phyloP scores from a whole-genome alignment of 2,888 invertebrate genomes.

The Clunio marinus region DNA sequence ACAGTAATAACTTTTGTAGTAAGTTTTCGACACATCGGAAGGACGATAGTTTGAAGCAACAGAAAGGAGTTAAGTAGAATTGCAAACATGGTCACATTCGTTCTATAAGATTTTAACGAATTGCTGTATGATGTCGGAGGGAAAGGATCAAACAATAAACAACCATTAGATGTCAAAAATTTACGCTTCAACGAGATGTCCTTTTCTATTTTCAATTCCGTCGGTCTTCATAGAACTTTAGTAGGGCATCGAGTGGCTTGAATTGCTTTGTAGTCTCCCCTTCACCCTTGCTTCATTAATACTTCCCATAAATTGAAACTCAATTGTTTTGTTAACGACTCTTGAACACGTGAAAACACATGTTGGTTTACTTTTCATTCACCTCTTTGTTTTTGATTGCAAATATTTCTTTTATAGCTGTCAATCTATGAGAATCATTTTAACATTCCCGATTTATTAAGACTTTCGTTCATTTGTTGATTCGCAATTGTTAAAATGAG shows the following conservation, averaged over 20 bases:
- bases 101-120: too few relatives aligned
- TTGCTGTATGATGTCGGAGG: too few relatives aligned
- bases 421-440: too few relatives aligned
- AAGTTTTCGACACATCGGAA: not conserved
- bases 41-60: not conserved
- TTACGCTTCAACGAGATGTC: constrained; percentile 31
- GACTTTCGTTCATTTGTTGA: too few relatives aligned
- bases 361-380: not conserved
- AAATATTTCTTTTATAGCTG: too few relatives aligned
- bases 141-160: constrained; percentile 32
- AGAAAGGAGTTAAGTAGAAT: not conserved
- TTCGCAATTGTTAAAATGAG: too few relatives aligned
- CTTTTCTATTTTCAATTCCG: constrained; percentile 25
- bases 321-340: constrained; percentile 17
- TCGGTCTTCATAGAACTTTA: too few relatives aligned
- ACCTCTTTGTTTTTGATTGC: not conserved
- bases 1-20: not conserved
- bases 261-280: too few relatives aligned
- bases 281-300: too few relatives aligned
- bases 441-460: too few relatives aligned
- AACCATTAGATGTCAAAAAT: constrained; percentile 19
- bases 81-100: constrained; percentile 29
- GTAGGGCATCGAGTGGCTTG: too few relatives aligned
- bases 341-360: not conserved
- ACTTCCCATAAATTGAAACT: constrained; percentile 3